Evolutionary conservation across 2,797 vertebrate species (phyloP), one percentile per base, ranked within the genome.

Genomic region (Peromyscus melanophrys): DNA sequence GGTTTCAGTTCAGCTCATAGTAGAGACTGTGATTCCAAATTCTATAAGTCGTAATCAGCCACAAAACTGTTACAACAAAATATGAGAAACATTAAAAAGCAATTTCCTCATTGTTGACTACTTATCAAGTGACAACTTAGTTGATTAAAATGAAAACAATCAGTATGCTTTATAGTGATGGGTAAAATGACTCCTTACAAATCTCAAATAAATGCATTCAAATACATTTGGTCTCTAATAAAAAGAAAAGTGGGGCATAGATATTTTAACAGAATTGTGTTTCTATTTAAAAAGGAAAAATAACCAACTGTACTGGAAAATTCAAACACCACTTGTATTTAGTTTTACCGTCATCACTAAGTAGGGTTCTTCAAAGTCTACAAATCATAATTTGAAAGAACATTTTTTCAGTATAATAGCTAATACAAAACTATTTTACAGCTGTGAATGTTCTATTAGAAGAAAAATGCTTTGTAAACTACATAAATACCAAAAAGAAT

Each of bases 141-240:
- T 90, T 93, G 65, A 98, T 85, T 96, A 90, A 98, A 98, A 96
- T 98, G 84, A 97, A 98, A 98, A 98, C 93, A 94, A 98, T 93
- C 89, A 96, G 65, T 96, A 89, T 97, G 94, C 84, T 97, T 97
- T 96, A 97, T 90, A 61, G 81, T 94, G 88, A 97, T n/a, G 43
- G 73, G 71, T 96, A 96, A 98, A 96, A 98, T 87, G 43, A 96
- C 49, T 96, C 63, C 71, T 82, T 95, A 96, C 89, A 92, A 82
- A 97, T 96, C 91, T 95, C 76, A 94, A 95, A 97, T 69, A 97
- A 96, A 87, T 78, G 86, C 92, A 95, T 92, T 96, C 81, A 96
- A 96, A 97, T 97, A 63, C 94, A 97, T 92, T 96, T 94, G 80
- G n/a, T 76, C 90, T 95, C 71, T 82, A 96, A 94, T 77, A 86